Percentiles rank a stretch among this genome's conserved stretches.
phyloP scores from a whole-genome alignment of 2,888 invertebrate genomes.

The Nematopogon swammerdamellus region DNA sequence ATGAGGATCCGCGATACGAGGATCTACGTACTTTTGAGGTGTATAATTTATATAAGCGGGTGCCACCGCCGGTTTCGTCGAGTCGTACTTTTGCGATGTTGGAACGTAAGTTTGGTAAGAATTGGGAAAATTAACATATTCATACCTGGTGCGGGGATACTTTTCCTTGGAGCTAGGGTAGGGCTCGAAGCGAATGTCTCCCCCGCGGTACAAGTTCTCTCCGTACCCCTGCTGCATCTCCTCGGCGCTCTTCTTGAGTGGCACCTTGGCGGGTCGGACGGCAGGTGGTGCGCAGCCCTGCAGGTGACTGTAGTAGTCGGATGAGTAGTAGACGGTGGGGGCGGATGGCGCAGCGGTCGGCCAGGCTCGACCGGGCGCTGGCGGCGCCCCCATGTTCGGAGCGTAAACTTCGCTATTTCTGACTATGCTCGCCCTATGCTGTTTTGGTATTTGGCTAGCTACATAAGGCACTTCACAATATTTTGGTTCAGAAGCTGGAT shows the following conservation, averaged over 20 bases:
- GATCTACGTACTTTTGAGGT: slow-evolving; percentile 36
- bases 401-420: slow-evolving; percentile 31
- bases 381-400: slow-evolving; percentile 26
- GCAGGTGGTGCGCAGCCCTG: neutral
- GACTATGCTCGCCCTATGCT: slow-evolving; percentile 33
- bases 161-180: slow-evolving; percentile 40
- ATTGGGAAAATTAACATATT: slow-evolving; percentile 40
- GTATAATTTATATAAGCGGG: neutral
- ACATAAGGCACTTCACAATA: slow-evolving; percentile 52
- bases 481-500: slow-evolving; percentile 32
- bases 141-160: slow-evolving; percentile 43
- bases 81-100: slow-evolving; percentile 34
- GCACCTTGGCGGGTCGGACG: neutral
- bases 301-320: neutral
- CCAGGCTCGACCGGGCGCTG: slow-evolving; percentile 28
- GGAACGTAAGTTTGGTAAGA: slow-evolving; percentile 26
- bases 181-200: slow-evolving; percentile 39
- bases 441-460: slow-evolving; percentile 32
- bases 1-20: slow-evolving; percentile 29
- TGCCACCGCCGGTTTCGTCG: slow-evolving; percentile 23
- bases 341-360: slow-evolving; percentile 26
- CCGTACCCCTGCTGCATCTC: neutral
- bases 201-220: slow-evolving; percentile 24
- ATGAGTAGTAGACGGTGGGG: slow-evolving; percentile 15
- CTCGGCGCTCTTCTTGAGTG: neutral